These are phyloP conservation scores for Tinea trinotella DNA, from an alignment of 2,888 invertebrate genomes.

Conservation along the genomic window DNA sequence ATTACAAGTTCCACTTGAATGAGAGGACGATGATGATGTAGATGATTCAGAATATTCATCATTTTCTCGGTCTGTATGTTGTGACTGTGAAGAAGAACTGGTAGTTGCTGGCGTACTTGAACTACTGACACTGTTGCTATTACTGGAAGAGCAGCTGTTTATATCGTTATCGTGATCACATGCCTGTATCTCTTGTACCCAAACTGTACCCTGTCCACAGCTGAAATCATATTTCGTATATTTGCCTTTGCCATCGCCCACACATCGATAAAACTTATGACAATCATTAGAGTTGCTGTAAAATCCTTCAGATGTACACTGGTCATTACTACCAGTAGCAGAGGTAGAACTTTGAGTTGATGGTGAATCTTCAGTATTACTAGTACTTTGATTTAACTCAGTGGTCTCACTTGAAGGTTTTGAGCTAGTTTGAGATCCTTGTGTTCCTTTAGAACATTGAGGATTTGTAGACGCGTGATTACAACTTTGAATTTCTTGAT, in stretches of 20 bases:
- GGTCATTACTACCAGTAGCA: slow-evolving; percentile 27
- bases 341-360: slow-evolving; percentile 25
- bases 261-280: slow-evolving; percentile 78
- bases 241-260: slow-evolving; percentile 72
- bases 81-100: slow-evolving; percentile 23
- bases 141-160: slow-evolving; percentile 30
- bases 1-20: slow-evolving; percentile 37
- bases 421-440: slow-evolving; percentile 22
- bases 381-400: slow-evolving; percentile 20
- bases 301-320: slow-evolving; percentile 73
- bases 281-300: slow-evolving; percentile 74
- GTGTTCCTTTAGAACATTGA: slow-evolving; percentile 25
- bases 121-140: slow-evolving; percentile 23
- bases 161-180: slow-evolving; percentile 43
- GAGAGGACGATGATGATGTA: slow-evolving; percentile 20
- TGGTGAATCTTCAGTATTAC: slow-evolving; percentile 25
- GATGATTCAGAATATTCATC: slow-evolving; percentile 29
- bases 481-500: slow-evolving; percentile 74
- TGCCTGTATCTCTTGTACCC: slow-evolving; percentile 58
- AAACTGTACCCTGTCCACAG: slow-evolving; percentile 77
- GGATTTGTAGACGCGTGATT: slow-evolving; percentile 58
- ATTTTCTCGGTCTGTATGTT: slow-evolving; percentile 27
- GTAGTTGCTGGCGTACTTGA: slow-evolving; percentile 25
- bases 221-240: slow-evolving; percentile 74
- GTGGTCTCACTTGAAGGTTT: slow-evolving; percentile 14